Evolutionary conservation across 2,888 invertebrate genomes (phyloP).

Genomic region (Scaptomyza caliginosa): DNA sequence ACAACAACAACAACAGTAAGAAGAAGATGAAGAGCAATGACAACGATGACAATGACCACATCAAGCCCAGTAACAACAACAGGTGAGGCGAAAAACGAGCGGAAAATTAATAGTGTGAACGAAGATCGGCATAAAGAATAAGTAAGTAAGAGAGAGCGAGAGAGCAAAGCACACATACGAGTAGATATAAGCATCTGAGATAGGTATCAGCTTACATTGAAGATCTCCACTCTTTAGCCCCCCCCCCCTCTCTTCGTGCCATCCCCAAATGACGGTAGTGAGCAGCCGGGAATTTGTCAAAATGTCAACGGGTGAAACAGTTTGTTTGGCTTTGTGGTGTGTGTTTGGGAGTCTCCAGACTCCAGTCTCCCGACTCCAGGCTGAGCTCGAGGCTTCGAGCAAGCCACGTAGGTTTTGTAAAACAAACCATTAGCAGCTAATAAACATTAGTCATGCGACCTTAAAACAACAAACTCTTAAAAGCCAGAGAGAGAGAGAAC

Average conservation of each 20-base stretch:
- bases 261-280: constrained; percentile 67
- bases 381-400: constrained; percentile 14
- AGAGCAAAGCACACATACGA: constrained; percentile 4
- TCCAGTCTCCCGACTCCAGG: constrained; percentile 6
- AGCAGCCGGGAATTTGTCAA: constrained; percentile 81
- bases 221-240: constrained; percentile 45
- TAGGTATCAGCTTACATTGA: constrained; percentile 78
- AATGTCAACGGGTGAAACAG: constrained; percentile 82
- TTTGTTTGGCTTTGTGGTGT: constrained; percentile 42
- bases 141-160: constrained; percentile 1
- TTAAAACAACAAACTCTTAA: constrained; percentile 20
- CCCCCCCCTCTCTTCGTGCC: too few species aligned
- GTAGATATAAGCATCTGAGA: constrained; percentile 62
- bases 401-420: constrained; percentile 82
- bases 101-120: constrained; percentile 82
- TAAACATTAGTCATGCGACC: constrained; percentile 83
- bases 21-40: constrained; percentile 17
- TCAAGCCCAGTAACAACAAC: constrained; percentile 42
- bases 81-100: constrained; percentile 67
- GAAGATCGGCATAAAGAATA: constrained; percentile 49
- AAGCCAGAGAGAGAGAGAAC: constrained; percentile 36
- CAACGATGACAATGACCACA: constrained; percentile 26
- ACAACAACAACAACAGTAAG: constrained; percentile 2
- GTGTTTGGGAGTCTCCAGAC: constrained; percentile 25
- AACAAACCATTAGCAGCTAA: constrained; percentile 84